Conservation (phyloP, 2,113 vertebrate genomes). For the Diglossa brunneiventris region DNA sequence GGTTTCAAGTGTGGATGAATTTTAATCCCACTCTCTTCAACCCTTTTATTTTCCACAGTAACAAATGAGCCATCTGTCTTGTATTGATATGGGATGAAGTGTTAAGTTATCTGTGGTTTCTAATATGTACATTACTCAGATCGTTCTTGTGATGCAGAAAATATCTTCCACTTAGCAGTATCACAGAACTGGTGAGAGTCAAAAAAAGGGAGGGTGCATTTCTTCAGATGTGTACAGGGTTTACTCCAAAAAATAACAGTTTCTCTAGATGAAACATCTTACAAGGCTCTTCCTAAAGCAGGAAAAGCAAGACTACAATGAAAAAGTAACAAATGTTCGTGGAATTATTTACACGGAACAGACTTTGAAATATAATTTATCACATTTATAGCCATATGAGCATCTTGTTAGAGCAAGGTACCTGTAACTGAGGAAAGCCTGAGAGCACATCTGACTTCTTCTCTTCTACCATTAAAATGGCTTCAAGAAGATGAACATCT, state of each 20-base stretch:
- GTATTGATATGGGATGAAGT: background rate
- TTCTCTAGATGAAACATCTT: background rate
- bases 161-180: background rate
- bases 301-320: background rate
- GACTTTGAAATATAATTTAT: background rate
- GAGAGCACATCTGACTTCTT: constrained; percentile 73
- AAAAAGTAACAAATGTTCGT: background rate
- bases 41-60: background rate
- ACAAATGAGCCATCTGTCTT: background rate
- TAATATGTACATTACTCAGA: background rate
- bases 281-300: background rate
- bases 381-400: background rate
- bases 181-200: background rate
- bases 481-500: constrained; percentile 84
- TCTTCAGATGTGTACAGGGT: background rate
- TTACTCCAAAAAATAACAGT: background rate
- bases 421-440: constrained; percentile 83
- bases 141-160: background rate
- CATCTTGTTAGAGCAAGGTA: constrained; percentile 34
- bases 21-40: background rate
- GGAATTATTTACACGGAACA: background rate
- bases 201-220: background rate
- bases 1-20: background rate
- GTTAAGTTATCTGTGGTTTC: background rate
- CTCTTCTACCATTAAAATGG: constrained; percentile 87